These are phyloP conservation scores for Sterna hirundo DNA, from an alignment of 2,113 vertebrate species.

Conservation along the genomic window DNA sequence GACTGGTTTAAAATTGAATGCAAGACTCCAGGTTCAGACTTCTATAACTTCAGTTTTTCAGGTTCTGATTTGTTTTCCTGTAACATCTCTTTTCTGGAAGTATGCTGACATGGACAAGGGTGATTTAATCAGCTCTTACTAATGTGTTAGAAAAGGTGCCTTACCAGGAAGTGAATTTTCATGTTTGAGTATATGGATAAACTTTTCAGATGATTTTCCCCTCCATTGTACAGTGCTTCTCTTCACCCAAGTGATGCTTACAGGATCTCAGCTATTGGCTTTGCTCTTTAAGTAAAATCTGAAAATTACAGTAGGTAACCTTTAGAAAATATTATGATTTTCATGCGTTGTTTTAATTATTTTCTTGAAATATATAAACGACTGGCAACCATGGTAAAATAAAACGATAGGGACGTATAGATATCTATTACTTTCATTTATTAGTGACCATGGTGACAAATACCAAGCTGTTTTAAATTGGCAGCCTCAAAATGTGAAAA, in stretches of 20 bases:
- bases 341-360: not conserved
- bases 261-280: not conserved
- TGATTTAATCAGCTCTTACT: not conserved
- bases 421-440: not conserved
- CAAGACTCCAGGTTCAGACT: not conserved
- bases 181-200: not conserved
- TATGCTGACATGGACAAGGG: not conserved
- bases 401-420: not conserved
- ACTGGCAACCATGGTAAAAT: not conserved
- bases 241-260: not conserved
- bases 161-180: not conserved
- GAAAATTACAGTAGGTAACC: not conserved
- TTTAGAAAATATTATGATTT: not conserved
- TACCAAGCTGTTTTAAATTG: not conserved
- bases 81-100: not conserved
- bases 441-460: not conserved
- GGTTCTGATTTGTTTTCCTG: not conserved
- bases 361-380: not conserved
- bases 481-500: not conserved
- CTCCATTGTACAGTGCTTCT: not conserved
- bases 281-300: not conserved
- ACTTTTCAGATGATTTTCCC: not conserved
- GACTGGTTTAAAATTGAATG: not conserved
- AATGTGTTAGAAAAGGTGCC: not conserved
- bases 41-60: not conserved